phyloP scores from a whole-genome alignment of 2,797 vertebrate genomes.

The Clarias pachynema region DNA sequence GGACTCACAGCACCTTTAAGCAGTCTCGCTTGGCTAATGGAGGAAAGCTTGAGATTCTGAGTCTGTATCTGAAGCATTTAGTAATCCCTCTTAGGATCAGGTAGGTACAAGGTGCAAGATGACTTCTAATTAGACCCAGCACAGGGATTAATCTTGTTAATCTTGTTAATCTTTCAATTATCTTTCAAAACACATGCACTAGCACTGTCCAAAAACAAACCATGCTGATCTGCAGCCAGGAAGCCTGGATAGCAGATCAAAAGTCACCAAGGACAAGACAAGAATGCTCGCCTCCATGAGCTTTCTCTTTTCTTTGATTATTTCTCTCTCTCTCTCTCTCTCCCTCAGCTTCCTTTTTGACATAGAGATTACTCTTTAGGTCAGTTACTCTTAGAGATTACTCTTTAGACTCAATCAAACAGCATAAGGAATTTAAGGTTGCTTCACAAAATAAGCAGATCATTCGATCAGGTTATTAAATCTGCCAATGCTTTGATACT shows the following conservation, averaged over 20 bases:
- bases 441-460: not conserved
- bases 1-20: not conserved
- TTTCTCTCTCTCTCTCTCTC: not conserved
- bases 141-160: not conserved
- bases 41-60: not conserved
- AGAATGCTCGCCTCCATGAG: not conserved
- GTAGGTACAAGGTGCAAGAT: not conserved
- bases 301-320: not conserved
- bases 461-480: not conserved
- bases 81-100: not conserved
- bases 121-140: not conserved
- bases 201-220: not conserved
- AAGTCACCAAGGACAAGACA: not conserved
- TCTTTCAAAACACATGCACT: not conserved
- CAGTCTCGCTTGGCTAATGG: too few relatives aligned
- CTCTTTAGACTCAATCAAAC: not conserved
- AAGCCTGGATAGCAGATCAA: not conserved
- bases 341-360: not conserved
- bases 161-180: conserved; percentile 11
- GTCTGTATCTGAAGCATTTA: not conserved
- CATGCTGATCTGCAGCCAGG: not conserved
- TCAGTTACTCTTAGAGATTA: too few relatives aligned
- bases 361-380: not conserved
- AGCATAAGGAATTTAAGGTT: not conserved
- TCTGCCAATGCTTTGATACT: not conserved